Evolutionary conservation across 2,797 vertebrate species (phyloP), one percentile per base, ranked within the genome.

Genomic region (Etheostoma perlongum): DNA sequence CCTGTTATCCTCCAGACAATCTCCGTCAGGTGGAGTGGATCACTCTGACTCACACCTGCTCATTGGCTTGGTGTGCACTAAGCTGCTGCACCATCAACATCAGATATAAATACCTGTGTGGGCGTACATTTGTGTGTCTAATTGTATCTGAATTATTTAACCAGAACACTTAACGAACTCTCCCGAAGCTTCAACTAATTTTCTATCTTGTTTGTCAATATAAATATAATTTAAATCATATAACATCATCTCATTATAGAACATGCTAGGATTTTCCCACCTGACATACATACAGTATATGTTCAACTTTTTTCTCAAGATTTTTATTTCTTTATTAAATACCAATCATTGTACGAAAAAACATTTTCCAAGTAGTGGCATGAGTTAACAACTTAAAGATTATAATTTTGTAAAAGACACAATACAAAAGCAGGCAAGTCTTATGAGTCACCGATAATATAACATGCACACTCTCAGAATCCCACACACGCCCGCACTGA

Each of bases 301-400:
- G 19, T 13, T 30, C 19, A 49, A 27, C 3, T 69, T 79, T 72
- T 79, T 83, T 83, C 18, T 47, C 46, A 76, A 61, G 78, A 83
- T 79, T 57, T 60, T 53, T 60, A 76, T 81, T 77, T 88, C 76
- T 88, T 94, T 89, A 94, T 95, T 95, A 92, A 94, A 95, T 94
- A 92, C 92, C 76, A 89, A 89, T 90, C 74, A 89, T 79, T 58
- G 75, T 87, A 87, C 23, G 76, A 91, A 88, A 90, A 83, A 83
- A 78, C 59, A 80, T 85, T 84, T 74, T 76, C 71, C 64, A 91
- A 81, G 74, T 73, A 75, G 72, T 84, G 78, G 70, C 78, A 85
- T 78, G 74, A 82, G 55, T 66, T 40, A 63, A 85, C 74, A 74
- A 83, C 70, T 61, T 52, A 85, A 82, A 78, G 72, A 83, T 87